Evolutionary conservation across 2,888 invertebrate species (phyloP).

Genomic region (Plagodis pulveraria): DNA sequence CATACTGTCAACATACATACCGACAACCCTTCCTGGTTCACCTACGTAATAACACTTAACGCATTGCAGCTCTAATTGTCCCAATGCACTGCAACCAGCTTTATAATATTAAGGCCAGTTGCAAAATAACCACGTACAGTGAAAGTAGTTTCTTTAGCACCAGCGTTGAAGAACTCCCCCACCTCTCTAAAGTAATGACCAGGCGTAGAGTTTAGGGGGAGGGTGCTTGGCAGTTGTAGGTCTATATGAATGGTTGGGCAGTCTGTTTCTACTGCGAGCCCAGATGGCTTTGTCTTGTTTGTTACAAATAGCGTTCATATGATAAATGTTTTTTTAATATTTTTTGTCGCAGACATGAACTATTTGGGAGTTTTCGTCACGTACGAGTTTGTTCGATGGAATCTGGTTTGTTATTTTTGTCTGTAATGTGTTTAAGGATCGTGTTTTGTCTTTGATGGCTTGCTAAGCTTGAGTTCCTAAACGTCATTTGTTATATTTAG

Average conservation of each 20-base stretch:
- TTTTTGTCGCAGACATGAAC: conserved; percentile 10
- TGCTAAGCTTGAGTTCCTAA: no score
- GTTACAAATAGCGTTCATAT: conserved; percentile 21
- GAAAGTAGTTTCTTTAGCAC: conserved; percentile 62
- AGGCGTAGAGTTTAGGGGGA: conserved; percentile 1
- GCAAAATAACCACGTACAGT: conserved; percentile 59
- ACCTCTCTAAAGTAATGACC: conserved; percentile 14
- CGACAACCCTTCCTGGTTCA: conserved; percentile 30
- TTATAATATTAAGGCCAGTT: conserved; percentile 64
- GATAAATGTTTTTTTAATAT: conserved; percentile 26
- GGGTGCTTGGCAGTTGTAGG: background rate
- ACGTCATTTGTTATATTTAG: no score
- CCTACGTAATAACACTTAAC: conserved; percentile 31
- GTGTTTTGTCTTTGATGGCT: no score
- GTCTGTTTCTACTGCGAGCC: conserved; percentile 10
- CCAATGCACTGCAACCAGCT: conserved; percentile 49
- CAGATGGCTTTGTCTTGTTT: conserved; percentile 27
- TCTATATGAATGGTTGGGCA: conserved; percentile 7
- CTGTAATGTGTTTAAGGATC: no score
- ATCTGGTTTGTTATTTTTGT: background rate
- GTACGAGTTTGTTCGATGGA: conserved; percentile 7
- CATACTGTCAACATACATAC: conserved; percentile 21
- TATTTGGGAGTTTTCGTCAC: conserved; percentile 8
- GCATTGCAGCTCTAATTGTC: conserved; percentile 53
- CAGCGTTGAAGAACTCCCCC: conserved; percentile 39